Percentiles rank a stretch among this genome's conserved stretches.
These are phyloP conservation scores for Acanthurus leucopareius DNA, from an alignment of 2,797 vertebrate species.

Conservation along the genomic window DNA sequence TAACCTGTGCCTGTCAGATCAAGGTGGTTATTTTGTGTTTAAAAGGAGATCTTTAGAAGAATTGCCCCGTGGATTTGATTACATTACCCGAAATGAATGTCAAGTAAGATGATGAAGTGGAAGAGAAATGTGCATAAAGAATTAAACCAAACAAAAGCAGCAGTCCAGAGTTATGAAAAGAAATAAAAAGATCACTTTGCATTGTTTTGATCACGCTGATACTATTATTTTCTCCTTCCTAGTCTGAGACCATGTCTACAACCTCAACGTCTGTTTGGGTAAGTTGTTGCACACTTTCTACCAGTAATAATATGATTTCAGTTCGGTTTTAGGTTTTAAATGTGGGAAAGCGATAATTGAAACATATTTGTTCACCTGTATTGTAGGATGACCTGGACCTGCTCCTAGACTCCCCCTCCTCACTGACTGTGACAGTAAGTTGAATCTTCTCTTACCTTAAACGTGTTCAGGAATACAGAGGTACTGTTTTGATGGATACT, in stretches of 20 bases:
- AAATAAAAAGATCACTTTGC: neutral
- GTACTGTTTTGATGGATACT: neutral
- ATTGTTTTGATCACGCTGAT: neutral
- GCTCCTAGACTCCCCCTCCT: conserved; percentile 84
- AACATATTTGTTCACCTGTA: neutral
- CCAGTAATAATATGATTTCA: neutral
- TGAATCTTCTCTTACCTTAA: neutral
- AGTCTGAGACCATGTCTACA: conserved; percentile 19
- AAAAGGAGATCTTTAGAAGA: neutral
- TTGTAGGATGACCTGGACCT: conserved; percentile 85
- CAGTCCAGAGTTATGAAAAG: neutral
- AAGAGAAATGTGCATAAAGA: neutral
- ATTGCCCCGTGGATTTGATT: neutral
- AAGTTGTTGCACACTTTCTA: conserved; percentile 30
- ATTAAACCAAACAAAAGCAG: neutral
- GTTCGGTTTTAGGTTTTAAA: neutral
- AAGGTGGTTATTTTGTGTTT: neutral
- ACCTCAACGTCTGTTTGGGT: conserved; percentile 75
- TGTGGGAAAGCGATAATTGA: rapidly evolving
- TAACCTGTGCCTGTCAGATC: too few relatives aligned
- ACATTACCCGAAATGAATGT: neutral
- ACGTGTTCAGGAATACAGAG: neutral
- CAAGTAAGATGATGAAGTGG: neutral
- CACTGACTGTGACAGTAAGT: conserved; percentile 81
- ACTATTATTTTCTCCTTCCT: neutral